Conservation (phyloP, 2,113 vertebrate species). For the Leptobrachium leishanense region DNA sequence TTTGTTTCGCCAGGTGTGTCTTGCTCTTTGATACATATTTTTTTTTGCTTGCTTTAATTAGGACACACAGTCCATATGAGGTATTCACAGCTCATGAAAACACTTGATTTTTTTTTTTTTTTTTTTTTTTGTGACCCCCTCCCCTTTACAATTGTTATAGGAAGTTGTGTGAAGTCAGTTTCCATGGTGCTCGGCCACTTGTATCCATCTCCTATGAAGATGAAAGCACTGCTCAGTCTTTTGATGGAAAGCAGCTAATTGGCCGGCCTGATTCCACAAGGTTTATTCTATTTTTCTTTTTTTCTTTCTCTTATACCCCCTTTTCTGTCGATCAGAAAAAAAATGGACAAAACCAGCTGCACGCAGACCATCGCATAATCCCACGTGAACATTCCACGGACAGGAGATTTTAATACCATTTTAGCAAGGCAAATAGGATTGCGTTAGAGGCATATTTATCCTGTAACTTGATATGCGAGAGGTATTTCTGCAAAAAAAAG, state of each 20-base stretch:
- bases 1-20: constrained; percentile 41
- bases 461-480: constrained; percentile 44
- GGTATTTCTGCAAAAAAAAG: constrained; percentile 19
- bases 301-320: neutral
- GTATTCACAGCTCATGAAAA: constrained; percentile 58
- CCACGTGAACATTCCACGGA: constrained; percentile 66
- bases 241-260: constrained; percentile 84
- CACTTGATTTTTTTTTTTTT: constrained; percentile 51
- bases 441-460: constrained; percentile 50
- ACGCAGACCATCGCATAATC: constrained; percentile 71
- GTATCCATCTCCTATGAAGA: constrained; percentile 74
- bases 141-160: constrained; percentile 70
- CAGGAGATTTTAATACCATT: constrained; percentile 61
- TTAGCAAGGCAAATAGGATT: constrained; percentile 50
- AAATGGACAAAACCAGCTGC: constrained; percentile 76
- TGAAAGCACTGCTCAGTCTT: constrained; percentile 77
- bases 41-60: constrained; percentile 43
- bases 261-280: constrained; percentile 68
- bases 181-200: constrained; percentile 79
- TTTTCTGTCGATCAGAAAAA: constrained; percentile 55
- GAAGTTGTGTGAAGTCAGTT: constrained; percentile 82
- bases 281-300: constrained; percentile 55
- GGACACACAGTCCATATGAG: constrained; percentile 52
- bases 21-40: constrained; percentile 35
- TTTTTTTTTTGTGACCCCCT: constrained; percentile 56